Evolutionary conservation across 2,888 invertebrate genomes (phyloP).

Genomic region (Vesta saturnalis): DNA sequence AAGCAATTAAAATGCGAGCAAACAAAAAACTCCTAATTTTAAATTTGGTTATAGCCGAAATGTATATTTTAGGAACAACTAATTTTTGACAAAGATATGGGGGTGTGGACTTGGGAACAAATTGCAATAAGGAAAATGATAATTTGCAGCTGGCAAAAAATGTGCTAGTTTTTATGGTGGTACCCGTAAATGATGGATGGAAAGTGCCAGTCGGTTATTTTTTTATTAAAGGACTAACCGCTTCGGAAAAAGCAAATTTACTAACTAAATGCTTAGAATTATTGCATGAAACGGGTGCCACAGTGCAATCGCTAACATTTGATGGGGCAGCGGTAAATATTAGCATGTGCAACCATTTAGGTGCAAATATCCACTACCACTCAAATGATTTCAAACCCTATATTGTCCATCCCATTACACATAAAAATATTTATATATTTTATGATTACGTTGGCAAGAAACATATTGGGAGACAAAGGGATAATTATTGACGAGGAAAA

Average conservation of each 20-base stretch:
- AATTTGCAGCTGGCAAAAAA: too few relatives aligned
- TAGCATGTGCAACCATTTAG: too few relatives aligned
- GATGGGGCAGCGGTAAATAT: slow-evolving; percentile 47
- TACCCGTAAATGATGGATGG: too few relatives aligned
- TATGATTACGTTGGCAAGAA: slow-evolving; percentile 28
- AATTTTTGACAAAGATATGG: too few relatives aligned
- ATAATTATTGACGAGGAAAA: slow-evolving; percentile 26
- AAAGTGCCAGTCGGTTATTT: slow-evolving; percentile 50
- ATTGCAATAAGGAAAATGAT: too few relatives aligned
- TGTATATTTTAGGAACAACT: too few relatives aligned
- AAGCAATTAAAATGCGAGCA: too few relatives aligned
- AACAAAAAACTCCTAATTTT: too few relatives aligned
- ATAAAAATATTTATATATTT: slow-evolving; percentile 17
- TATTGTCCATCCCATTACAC: slow-evolving; percentile 42
- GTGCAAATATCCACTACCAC: slow-evolving; percentile 8
- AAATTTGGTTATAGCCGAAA: too few relatives aligned
- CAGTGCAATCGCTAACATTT: slow-evolving; percentile 45
- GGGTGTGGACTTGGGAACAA: too few relatives aligned
- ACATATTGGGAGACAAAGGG: slow-evolving; percentile 26
- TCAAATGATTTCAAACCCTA: slow-evolving; percentile 30
- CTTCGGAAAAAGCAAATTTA: slow-evolving; percentile 44
- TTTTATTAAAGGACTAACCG: slow-evolving; percentile 45
- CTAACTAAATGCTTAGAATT: slow-evolving; percentile 41
- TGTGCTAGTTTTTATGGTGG: too few relatives aligned
- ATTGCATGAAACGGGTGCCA: slow-evolving; percentile 42